Evolutionary conservation across 1,140 invertebrate genomes (phyloP), one percentile per base, ranked within the genome.

Genomic region (Nasonia vitripennis): DNA sequence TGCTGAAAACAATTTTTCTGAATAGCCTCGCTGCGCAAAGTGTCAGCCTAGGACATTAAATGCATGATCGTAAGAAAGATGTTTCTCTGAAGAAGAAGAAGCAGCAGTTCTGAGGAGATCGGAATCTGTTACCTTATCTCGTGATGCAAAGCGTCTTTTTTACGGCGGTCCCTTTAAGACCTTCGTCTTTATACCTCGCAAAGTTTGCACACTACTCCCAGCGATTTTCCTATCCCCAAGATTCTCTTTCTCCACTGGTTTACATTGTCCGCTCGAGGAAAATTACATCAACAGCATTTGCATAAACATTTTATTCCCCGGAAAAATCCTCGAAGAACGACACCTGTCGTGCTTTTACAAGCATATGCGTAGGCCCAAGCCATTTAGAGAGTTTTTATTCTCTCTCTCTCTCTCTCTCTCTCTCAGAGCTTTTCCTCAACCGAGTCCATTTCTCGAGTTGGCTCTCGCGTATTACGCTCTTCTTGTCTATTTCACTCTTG

Each of bases 151-250:
- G 88, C 82, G 62, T 85, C 79, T 87, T 87, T 90, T 90, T 90
- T 90, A 90, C 87, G 89, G 89, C 88, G 87, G 89, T 90, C 89
- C 88, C 89, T 90, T 90, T 89, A 90, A 90, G 86, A 84, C 87
- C 84, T 45, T 86, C 87, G 86, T 88, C 89, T 90, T 90, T 90
- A 90, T 88, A 86, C 80, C 83, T 78, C 20, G 78, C 23, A 34
- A 82, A 85, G 87, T 87, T 88, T 90, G 89, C 89, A 90, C 89
- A 89, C 88, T 90, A 89, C 88, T 90, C 89, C 89, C 89, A 82
- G 85, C 87, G 74, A 86, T 81, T 73, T 71, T 62, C 34, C 41
- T 23, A 37, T 23, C 41, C 31, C 20, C 27, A 71, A 75, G 45
- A 82, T 75, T 62, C 20, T 51, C 12, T 51, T 1, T 37, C 17